Conservation (phyloP, 2,888 invertebrate species). For the Agrochola litura region DNA sequence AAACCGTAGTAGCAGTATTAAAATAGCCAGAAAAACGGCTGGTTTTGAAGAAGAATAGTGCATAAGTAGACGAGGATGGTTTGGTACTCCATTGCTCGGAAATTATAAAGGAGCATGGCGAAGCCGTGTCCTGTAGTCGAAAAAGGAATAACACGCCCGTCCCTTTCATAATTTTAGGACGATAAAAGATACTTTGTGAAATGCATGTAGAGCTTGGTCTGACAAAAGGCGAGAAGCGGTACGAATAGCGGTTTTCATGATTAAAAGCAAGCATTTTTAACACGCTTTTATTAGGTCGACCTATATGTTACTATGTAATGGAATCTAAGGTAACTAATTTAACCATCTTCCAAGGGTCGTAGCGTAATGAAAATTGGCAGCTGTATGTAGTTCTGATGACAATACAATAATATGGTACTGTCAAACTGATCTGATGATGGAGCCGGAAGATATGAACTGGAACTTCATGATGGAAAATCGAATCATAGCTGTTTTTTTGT, state of each 20-base stretch:
- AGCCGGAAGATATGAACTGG: too few relatives aligned
- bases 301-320: too few relatives aligned
- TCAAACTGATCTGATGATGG: too few relatives aligned
- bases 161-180: constrained; percentile 60
- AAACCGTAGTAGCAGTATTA: not conserved
- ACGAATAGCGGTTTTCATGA: not conserved
- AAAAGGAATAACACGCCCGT: constrained; percentile 47
- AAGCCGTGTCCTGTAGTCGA: constrained; percentile 34
- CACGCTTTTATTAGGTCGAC: too few relatives aligned
- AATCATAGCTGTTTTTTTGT: too few relatives aligned
- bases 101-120: constrained; percentile 44
- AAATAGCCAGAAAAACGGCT: constrained; percentile 31
- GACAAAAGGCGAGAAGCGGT: constrained; percentile 12
- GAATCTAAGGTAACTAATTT: too few relatives aligned
- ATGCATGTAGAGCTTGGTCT: constrained; percentile 42
- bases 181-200: constrained; percentile 61
- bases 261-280: not conserved
- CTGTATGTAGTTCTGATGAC: too few relatives aligned
- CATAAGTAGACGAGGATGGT: constrained; percentile 46
- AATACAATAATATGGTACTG: too few relatives aligned
- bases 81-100: constrained; percentile 53
- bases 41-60: constrained; percentile 29
- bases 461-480: too few relatives aligned
- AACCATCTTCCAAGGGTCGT: too few relatives aligned
- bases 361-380: too few relatives aligned